phyloP scores from a whole-genome alignment of 1,140 invertebrate genomes.

The Aradophagus sp. region DNA sequence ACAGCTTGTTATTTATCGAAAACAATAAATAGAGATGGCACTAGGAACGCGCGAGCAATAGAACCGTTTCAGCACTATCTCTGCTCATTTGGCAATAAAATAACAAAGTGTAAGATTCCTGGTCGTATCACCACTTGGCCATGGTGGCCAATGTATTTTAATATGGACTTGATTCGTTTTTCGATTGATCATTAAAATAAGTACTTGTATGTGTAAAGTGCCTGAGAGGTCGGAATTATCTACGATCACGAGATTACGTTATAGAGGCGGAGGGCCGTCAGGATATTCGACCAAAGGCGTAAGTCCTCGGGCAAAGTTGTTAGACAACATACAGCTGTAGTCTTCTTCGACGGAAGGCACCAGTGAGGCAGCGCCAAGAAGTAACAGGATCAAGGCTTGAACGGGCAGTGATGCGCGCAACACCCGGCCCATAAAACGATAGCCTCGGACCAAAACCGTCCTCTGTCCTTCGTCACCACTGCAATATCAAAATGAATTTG shows the following conservation, averaged over 20 bases:
- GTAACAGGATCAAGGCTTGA: conserved; percentile 89
- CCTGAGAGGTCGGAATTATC: conserved; percentile 17
- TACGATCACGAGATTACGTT: conserved; percentile 60
- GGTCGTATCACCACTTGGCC: too few species aligned
- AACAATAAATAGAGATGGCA: too few species aligned
- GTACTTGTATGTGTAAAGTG: conserved; percentile 12
- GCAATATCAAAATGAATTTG: conserved; percentile 56
- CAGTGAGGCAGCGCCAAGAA: conserved; percentile 90
- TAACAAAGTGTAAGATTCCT: too few species aligned
- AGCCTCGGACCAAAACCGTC: conserved; percentile 82
- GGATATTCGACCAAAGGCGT: conserved; percentile 91
- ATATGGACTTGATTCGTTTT: too few species aligned
- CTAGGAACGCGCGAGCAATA: too few species aligned
- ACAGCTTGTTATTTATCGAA: too few species aligned
- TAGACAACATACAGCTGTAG: conserved; percentile 86
- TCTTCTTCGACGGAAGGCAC: conserved; percentile 90
- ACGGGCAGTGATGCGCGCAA: conserved; percentile 92
- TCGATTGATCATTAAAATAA: conserved; percentile 4
- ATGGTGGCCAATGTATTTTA: too few species aligned
- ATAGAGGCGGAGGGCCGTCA: conserved; percentile 91
- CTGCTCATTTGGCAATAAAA: too few species aligned
- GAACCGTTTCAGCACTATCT: too few species aligned
- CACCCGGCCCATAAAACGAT: conserved; percentile 89
- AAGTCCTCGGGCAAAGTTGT: conserved; percentile 86
- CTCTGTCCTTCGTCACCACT: conserved; percentile 75